These are phyloP conservation scores for Embiotoca jacksoni DNA, from an alignment of 2,113 vertebrate species.

Conservation along the genomic window DNA sequence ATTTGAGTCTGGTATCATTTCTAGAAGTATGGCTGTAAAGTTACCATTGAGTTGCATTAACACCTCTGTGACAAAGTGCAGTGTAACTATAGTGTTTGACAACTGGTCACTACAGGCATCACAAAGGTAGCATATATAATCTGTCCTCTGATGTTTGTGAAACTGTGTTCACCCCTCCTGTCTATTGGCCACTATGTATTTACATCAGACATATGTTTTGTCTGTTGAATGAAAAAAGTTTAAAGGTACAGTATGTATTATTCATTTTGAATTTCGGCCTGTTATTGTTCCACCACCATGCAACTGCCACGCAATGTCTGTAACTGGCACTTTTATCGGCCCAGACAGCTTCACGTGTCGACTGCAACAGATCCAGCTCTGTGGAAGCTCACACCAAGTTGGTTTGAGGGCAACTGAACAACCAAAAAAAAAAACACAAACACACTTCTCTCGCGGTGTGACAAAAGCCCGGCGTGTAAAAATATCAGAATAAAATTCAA, in stretches of 20 bases:
- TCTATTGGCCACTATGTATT: slow-evolving; percentile 70
- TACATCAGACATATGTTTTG: slow-evolving; percentile 65
- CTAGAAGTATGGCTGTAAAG: slow-evolving; percentile 61
- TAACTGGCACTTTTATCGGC: slow-evolving; percentile 18
- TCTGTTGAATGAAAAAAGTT: slow-evolving; percentile 69
- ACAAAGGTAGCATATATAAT: slow-evolving; percentile 32
- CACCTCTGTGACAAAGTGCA: slow-evolving; percentile 48
- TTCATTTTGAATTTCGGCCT: slow-evolving; percentile 52
- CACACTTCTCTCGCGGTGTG: slow-evolving; percentile 18
- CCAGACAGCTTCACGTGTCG: slow-evolving; percentile 1
- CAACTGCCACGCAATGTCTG: slow-evolving; percentile 19
- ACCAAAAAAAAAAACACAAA: slow-evolving; percentile 8
- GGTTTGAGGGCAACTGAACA: slow-evolving; percentile 30
- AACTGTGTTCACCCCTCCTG: slow-evolving; percentile 50
- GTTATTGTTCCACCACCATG: slow-evolving; percentile 41
- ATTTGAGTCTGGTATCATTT: slow-evolving; percentile 39
- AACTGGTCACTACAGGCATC: slow-evolving; percentile 35
- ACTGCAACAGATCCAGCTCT: not conserved
- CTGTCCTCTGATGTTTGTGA: slow-evolving; percentile 30
- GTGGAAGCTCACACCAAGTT: slow-evolving; percentile 27
- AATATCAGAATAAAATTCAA: slow-evolving; percentile 60
- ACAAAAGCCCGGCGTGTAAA: slow-evolving; percentile 48
- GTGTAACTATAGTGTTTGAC: slow-evolving; percentile 30
- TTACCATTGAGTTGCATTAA: slow-evolving; percentile 40
- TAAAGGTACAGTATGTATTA: slow-evolving; percentile 62